Evolutionary conservation across 2,888 invertebrate species (phyloP).

Genomic region (Globia sparganii): DNA sequence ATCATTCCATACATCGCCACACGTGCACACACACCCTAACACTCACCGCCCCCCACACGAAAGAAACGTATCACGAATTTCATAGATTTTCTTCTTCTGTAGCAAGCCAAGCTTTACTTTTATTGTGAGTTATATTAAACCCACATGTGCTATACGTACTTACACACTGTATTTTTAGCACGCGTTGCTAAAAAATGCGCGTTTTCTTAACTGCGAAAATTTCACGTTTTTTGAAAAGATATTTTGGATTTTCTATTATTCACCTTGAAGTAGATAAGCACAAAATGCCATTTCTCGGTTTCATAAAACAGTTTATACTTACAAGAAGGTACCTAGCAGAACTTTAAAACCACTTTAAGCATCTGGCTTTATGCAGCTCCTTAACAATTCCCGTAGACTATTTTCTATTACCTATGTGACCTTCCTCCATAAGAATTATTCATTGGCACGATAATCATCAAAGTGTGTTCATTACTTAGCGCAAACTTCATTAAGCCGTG

Average conservation of each 20-base stretch:
- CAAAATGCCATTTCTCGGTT: too few relatives aligned
- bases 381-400: background rate
- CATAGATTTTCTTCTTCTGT: slow-evolving; percentile 6
- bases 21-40: too few relatives aligned
- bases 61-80: slow-evolving; percentile 24
- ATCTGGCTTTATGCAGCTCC: too few relatives aligned
- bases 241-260: too few relatives aligned
- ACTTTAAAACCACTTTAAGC: too few relatives aligned
- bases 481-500: slow-evolving; percentile 45
- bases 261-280: too few relatives aligned
- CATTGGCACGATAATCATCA: slow-evolving; percentile 32
- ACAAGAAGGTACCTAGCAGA: too few relatives aligned
- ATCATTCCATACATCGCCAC: too few relatives aligned
- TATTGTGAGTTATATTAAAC: slow-evolving; percentile 18
- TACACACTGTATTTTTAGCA: background rate
- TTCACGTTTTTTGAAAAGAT: background rate
- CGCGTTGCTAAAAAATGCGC: background rate
- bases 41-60: too few relatives aligned
- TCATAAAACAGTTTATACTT: too few relatives aligned
- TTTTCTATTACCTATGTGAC: background rate
- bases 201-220: background rate
- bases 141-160: background rate
- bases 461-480: slow-evolving; percentile 56
- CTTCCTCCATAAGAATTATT: slow-evolving; percentile 26
- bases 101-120: slow-evolving; percentile 6